Evolutionary conservation across 2,113 vertebrate genomes (phyloP).

Genomic region (Siphamia tubifer): DNA sequence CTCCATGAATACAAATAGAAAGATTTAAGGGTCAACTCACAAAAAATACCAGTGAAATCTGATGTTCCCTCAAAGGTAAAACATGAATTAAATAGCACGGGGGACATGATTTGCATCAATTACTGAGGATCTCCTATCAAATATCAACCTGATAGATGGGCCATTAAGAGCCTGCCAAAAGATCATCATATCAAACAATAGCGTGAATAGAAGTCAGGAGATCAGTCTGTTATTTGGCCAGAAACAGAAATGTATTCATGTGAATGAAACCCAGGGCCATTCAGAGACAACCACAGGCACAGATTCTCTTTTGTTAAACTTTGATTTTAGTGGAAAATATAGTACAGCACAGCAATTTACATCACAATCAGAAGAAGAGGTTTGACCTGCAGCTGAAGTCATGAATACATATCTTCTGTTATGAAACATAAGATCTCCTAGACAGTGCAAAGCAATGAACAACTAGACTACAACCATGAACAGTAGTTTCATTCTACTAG

Average conservation of each 20-base stretch:
- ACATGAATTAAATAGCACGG: background rate
- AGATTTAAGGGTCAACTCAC: background rate
- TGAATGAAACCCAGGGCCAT: background rate
- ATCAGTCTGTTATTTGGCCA: background rate
- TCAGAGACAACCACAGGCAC: background rate
- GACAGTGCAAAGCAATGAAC: no score
- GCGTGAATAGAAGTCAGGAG: conserved; percentile 9
- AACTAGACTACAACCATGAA: no score
- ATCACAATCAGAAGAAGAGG: background rate
- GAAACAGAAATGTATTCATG: conserved; percentile 23
- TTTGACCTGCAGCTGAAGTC: background rate
- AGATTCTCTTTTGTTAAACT: background rate
- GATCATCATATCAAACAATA: conserved; percentile 35
- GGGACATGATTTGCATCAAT: background rate
- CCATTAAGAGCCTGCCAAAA: conserved; percentile 31
- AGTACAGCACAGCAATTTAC: background rate
- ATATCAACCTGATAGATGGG: background rate
- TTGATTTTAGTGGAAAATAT: background rate
- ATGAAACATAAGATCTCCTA: background rate
- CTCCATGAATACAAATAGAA: background rate
- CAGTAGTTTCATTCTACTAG: no score
- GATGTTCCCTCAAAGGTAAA: background rate
- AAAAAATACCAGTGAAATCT: background rate
- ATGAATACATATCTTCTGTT: background rate
- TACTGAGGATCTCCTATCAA: background rate